Base-by-base conservation (phyloP, 2,888 invertebrate species). In the Abscondita cerata region DNA sequence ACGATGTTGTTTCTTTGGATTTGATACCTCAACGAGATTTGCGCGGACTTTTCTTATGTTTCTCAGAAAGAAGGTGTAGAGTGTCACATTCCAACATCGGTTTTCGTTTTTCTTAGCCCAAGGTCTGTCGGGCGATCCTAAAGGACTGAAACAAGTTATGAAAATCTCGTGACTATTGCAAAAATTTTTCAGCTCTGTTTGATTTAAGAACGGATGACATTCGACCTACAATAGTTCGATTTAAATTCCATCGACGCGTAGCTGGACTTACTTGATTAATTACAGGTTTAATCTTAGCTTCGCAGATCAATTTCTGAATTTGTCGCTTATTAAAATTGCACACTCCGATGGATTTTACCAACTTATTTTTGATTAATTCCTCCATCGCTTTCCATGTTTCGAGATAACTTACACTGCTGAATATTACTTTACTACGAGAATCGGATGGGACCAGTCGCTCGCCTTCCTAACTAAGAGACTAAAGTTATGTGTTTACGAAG, bases 311-410 rank as follows among this genome's bases (percentile, higher is more conserved):
- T 50, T 90, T 82, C 44, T 89, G 84, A 1, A 93, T 78, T 79
- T 96, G 95, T 48, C 84, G 81, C 68, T 84, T 87, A 77, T 92
- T 95, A 76, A 95, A 95, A 81, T 96, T 96, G 40, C 93, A 93
- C 1, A 96, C 75, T 0, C 95, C 95, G 73, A 96, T 91, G 71
- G 90, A 89, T 71, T 85, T 88, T 0, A 86, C 85, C 3, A 92
- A 82, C 0, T 93, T 92, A 64, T 84, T 81, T 61, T 86, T 82
- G 1, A 88, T 86, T 11, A 91, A 83, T 9, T 85, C 81, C 76
- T 95, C 95, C 89, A 95, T 85, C 0, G 85, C 92, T 74, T 86
- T 86, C 86, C 90, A 92, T 0, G 91, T 90, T 69, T 91, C 93
- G 47, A 91, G 72, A 73, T 86, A 91, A 78, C 92, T 91, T 0